A percentile compares a stretch with the other conserved stretches of the same genome.
Evolutionary conservation across 1,140 invertebrate species (phyloP).

Genomic region (Rhynchophorus ferrugineus): DNA sequence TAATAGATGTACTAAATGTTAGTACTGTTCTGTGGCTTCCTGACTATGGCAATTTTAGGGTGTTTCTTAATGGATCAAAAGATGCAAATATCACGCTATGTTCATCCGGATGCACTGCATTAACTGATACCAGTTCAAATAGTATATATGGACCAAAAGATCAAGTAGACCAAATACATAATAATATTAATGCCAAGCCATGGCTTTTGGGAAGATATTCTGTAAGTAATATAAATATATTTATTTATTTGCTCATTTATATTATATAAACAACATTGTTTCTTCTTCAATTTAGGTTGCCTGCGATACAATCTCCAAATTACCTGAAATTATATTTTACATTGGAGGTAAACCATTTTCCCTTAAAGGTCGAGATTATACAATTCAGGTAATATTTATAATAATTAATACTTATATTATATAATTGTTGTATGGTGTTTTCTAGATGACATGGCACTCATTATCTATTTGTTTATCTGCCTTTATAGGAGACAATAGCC

Average conservation of each 20-base stretch:
- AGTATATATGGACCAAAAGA: conserved; percentile 63
- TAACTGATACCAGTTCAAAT: conserved; percentile 75
- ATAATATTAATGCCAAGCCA: conserved; percentile 56
- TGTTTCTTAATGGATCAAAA: conserved; percentile 35
- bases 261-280: conserved; percentile 5
- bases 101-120: conserved; percentile 55
- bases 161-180: conserved; percentile 61
- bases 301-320: conserved; percentile 35
- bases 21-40: neutral
- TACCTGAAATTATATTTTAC: conserved; percentile 35
- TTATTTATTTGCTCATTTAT: neutral
- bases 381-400: conserved; percentile 31
- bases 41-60: conserved; percentile 30
- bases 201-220: conserved; percentile 53
- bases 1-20: conserved; percentile 2
- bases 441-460: neutral
- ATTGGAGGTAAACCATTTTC: conserved; percentile 36
- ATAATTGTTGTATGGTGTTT: no score
- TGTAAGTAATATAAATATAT: conserved; percentile 35
- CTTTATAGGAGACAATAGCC: conserved; percentile 24
- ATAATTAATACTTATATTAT: no score
- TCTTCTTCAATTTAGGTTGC: conserved; percentile 36
- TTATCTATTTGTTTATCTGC: conserved; percentile 31
- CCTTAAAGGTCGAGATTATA: conserved; percentile 33
- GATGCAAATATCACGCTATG: conserved; percentile 40